Conservation (phyloP, 2,797 vertebrate species). For the Gymnothorax javanicus region DNA sequence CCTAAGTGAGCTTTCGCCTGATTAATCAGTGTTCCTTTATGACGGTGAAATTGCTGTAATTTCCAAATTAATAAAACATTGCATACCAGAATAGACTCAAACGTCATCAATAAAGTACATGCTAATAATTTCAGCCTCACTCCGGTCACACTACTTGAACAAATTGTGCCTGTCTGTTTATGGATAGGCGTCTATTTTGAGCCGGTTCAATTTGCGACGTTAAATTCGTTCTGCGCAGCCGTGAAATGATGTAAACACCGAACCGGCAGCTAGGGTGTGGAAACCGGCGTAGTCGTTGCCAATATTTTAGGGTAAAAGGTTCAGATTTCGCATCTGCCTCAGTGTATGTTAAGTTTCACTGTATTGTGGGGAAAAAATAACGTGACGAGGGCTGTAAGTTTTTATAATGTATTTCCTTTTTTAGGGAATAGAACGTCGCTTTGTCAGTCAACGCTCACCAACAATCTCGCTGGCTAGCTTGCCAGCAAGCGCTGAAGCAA, state of each 20-base stretch:
- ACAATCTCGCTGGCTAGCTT: too few species aligned
- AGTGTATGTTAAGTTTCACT: background rate
- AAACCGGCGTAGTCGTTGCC: background rate
- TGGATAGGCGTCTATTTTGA: background rate
- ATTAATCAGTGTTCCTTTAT: background rate
- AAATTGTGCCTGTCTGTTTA: background rate
- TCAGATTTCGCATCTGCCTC: background rate
- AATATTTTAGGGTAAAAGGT: background rate
- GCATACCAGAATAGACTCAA: background rate
- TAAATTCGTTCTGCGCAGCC: conserved; percentile 22
- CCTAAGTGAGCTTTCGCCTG: background rate
- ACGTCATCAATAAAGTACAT: background rate
- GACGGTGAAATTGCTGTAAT: background rate
- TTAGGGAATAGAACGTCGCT: background rate
- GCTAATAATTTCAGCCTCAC: background rate
- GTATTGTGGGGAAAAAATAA: background rate
- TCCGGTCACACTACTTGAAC: background rate
- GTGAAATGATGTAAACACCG: conserved; percentile 22
- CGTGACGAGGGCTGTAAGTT: background rate
- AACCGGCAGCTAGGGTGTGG: conserved; percentile 15
- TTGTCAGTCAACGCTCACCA: background rate
- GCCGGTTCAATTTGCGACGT: background rate
- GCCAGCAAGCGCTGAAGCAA: background rate
- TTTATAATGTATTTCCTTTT: background rate
- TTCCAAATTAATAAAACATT: background rate